Conservation (phyloP, 1,140 invertebrate species). For the Zeugodacus cucurbitae region DNA sequence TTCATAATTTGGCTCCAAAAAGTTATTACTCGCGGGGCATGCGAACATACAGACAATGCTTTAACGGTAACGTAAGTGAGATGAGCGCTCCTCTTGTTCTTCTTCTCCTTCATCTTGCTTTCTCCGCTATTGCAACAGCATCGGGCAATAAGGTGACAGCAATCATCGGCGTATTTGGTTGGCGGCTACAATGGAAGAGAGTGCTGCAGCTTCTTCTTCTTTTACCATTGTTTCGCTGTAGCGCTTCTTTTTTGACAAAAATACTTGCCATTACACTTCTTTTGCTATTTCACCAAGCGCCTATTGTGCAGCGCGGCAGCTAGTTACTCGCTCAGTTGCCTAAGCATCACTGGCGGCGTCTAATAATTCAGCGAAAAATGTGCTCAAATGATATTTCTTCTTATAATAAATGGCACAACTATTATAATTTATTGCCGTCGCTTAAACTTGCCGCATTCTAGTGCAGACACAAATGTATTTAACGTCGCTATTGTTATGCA, state of each 20-base stretch:
- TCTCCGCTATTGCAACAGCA: background rate
- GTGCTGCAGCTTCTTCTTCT: background rate
- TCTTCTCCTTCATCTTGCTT: background rate
- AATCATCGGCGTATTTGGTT: background rate
- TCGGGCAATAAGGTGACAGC: constrained; percentile 20
- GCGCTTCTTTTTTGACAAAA: background rate
- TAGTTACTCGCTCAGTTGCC: background rate
- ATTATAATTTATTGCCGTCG: constrained; percentile 12
- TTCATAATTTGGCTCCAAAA: constrained; percentile 18
- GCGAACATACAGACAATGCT: background rate
- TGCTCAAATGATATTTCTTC: background rate
- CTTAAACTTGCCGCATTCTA: background rate
- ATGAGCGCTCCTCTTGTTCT: background rate
- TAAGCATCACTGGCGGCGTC: background rate
- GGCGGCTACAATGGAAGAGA: background rate
- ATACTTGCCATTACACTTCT: background rate
- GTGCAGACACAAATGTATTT: background rate
- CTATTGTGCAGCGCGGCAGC: background rate
- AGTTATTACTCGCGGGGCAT: background rate
- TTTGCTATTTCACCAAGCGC: background rate
- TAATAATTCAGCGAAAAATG: background rate
- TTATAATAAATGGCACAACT: constrained; percentile 19
- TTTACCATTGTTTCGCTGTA: background rate
- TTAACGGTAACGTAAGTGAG: background rate
- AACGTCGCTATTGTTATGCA: background rate